Base-by-base conservation (phyloP, 2,797 vertebrate species). In the Epinephelus awoara region DNA sequence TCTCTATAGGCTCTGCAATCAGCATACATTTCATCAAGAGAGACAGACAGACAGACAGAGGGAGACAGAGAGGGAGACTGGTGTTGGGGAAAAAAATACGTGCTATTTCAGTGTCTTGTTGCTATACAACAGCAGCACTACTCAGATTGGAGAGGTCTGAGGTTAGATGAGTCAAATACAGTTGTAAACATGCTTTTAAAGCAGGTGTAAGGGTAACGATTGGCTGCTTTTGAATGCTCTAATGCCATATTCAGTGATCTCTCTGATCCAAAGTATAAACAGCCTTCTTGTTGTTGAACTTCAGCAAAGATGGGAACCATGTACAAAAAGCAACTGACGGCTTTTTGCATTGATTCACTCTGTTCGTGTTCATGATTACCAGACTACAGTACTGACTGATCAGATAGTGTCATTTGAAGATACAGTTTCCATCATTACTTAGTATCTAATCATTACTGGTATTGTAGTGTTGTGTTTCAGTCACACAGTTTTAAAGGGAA, bases 1-100 rank as follows among this genome's bases (percentile, higher is more conserved):
- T 83, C 76, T 82, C 67, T 75, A 83, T 83, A 82, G 70, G 72
- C 70, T 66, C 67, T 83, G 87, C 87, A 92, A 92, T 94, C 90
- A 91, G 80, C 82, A 82, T 78, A 80, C 72, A 88, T 89, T 88
- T 91, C 86, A 90, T 71, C 70, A 59, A 61, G 55, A 58, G 27
- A 64, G 44, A 67, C 38, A 74, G 8, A 85, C 21, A 71, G 23
- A 64, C 11, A 63, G 11, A 64, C 51, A 42, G 25, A 61, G 17
- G 19, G 29, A 55, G 56, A 58, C 52, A 58, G 29, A 69, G 23
- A 49, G 17, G 51, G 40, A 29, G 17, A 47, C 34, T 54, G 38
- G 46, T 19, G 13, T 44, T 5, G 46, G 18, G 23, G 23, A 23
- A 23, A 29, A 52, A 58, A 34, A 49, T 1, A 8, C n/a, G 42